Conservation (phyloP, 2,113 vertebrate genomes). For the Megaceryle maxima region DNA sequence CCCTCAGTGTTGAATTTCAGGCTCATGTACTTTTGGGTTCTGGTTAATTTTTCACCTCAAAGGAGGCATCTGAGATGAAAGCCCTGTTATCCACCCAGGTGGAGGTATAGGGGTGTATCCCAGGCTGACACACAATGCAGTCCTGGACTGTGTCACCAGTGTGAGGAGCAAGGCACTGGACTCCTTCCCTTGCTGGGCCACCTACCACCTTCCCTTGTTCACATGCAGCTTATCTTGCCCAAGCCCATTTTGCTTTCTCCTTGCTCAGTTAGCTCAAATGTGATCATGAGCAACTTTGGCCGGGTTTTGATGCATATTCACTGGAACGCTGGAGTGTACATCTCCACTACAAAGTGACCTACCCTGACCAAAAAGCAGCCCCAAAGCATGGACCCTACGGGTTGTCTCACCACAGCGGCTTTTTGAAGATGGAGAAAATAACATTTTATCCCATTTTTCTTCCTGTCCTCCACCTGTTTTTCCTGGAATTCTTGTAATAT, state of each 20-base stretch:
- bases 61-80: not conserved
- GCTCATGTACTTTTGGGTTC: fast-evolving
- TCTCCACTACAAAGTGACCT: not conserved
- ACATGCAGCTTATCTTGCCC: slow-evolving; percentile 3
- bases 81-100: not conserved
- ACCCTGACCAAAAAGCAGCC: not conserved
- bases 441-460: not conserved
- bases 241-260: slow-evolving; percentile 6
- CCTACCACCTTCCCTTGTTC: not conserved
- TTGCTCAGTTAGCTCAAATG: not conserved
- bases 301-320: not conserved
- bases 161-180: not conserved
- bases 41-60: not conserved
- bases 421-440: not conserved
- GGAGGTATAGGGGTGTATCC: not conserved
- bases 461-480: not conserved
- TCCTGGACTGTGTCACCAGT: not conserved
- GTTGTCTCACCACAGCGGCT: not conserved
- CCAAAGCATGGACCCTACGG: not conserved
- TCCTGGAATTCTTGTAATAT: not conserved
- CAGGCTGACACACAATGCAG: not conserved
- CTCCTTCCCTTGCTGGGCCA: not conserved
- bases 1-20: not conserved
- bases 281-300: not conserved
- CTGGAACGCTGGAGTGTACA: not conserved